These are phyloP conservation scores for Barbus barbus DNA, from an alignment of 2,113 vertebrate genomes.

Conservation along the genomic window DNA sequence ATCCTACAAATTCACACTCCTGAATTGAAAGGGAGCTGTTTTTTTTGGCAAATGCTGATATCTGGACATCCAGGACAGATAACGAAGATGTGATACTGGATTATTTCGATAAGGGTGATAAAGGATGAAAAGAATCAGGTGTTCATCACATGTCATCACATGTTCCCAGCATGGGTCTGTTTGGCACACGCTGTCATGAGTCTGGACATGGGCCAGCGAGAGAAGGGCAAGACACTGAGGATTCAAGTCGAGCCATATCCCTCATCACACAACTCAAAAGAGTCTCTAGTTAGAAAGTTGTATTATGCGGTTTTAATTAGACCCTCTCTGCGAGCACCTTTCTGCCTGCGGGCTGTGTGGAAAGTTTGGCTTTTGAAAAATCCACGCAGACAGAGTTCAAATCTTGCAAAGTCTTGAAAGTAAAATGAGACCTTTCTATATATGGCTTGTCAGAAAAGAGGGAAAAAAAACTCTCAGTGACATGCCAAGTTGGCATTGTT, in stretches of 20 bases:
- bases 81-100: neutral
- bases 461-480: conserved; percentile 39
- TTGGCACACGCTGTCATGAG: neutral
- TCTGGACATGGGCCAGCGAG: too few species aligned
- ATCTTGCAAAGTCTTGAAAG: conserved; percentile 6
- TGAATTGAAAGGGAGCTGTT: neutral
- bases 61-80: neutral
- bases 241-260: too few species aligned
- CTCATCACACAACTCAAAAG: neutral
- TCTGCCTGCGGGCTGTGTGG: conserved; percentile 30
- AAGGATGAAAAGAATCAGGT: neutral
- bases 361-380: conserved; percentile 43
- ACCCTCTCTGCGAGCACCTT: conserved; percentile 18
- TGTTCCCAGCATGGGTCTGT: neutral
- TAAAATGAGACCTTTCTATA: conserved; percentile 31
- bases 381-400: conserved; percentile 38
- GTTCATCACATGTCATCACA: neutral
- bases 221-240: too few species aligned
- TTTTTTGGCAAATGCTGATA: neutral
- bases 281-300: conserved; percentile 17
- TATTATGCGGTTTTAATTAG: conserved; percentile 50
- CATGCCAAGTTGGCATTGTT: conserved; percentile 49
- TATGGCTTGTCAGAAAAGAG: conserved; percentile 29
- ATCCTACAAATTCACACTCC: neutral
- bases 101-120: neutral